These are phyloP conservation scores for Pagrus major DNA, from an alignment of 2,113 vertebrate species.

Conservation along the genomic window DNA sequence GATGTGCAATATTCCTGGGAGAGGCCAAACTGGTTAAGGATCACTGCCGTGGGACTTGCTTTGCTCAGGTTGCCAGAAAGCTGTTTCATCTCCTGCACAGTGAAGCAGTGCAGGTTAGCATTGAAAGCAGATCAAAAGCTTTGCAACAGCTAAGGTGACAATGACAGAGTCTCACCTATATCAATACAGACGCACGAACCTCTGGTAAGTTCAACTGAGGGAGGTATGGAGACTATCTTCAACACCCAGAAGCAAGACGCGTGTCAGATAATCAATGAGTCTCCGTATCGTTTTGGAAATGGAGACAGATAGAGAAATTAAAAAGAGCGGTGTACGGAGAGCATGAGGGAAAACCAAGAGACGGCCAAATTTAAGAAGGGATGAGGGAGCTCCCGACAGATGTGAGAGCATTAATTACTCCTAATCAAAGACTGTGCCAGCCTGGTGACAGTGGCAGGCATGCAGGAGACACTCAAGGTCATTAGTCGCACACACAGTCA, in stretches of 20 bases:
- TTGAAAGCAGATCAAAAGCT: conserved; percentile 74
- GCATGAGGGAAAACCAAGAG: conserved; percentile 35
- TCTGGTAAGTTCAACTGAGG: conserved; percentile 37
- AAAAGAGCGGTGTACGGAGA: conserved; percentile 12
- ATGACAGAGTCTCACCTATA: conserved; percentile 61
- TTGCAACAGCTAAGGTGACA: conserved; percentile 69
- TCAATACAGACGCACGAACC: conserved; percentile 52
- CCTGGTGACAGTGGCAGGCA: conserved; percentile 65
- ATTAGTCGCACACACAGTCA: conserved; percentile 51
- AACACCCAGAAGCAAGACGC: conserved; percentile 29
- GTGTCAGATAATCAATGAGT: conserved; percentile 39
- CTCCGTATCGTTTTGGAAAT: conserved; percentile 43
- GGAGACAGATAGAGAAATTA: conserved; percentile 38
- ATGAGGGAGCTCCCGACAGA: conserved; percentile 69
- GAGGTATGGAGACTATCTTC: conserved; percentile 36
- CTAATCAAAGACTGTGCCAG: conserved; percentile 77
- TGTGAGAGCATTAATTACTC: conserved; percentile 82
- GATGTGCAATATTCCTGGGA: conserved; percentile 71
- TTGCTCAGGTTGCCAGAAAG: conserved; percentile 77
- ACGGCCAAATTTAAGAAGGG: conserved; percentile 59
- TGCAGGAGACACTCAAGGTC: conserved; percentile 77
- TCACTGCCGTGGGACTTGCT: conserved; percentile 71
- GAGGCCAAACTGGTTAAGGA: conserved; percentile 70
- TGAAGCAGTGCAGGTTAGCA: conserved; percentile 58
- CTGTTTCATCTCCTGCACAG: conserved; percentile 77